phyloP scores from a whole-genome alignment of 1,140 invertebrate species.

The Gonatopus flavifemur region DNA sequence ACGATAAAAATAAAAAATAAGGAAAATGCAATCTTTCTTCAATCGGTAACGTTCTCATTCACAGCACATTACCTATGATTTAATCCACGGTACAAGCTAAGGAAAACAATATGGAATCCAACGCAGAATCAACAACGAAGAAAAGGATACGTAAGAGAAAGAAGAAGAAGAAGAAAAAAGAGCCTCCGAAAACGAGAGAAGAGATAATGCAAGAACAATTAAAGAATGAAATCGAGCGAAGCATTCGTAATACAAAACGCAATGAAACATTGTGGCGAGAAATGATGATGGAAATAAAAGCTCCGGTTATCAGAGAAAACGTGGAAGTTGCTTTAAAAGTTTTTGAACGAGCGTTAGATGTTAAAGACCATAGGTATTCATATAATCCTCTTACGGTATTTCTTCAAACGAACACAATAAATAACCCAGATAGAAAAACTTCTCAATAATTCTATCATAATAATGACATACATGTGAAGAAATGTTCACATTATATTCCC shows the following conservation, averaged over 20 bases:
- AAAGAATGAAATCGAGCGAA: conserved; percentile 33
- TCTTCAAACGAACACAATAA: conserved; percentile 5
- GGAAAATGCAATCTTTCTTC: too few species aligned
- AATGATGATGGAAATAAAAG: conserved; percentile 34
- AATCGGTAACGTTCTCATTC: too few species aligned
- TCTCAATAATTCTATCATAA: too few species aligned
- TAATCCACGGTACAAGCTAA: too few species aligned
- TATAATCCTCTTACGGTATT: background rate
- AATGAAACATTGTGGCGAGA: conserved; percentile 30
- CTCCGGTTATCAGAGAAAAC: conserved; percentile 34
- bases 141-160: conserved; percentile 2
- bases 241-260: conserved; percentile 24
- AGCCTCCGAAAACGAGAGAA: too few species aligned
- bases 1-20: too few species aligned
- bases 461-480: too few species aligned
- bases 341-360: conserved; percentile 46
- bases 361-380: conserved; percentile 46
- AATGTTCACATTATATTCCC: too few species aligned
- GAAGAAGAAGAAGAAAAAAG: too few species aligned
- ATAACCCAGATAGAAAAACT: background rate
- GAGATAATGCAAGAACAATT: conserved; percentile 25
- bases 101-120: too few species aligned
- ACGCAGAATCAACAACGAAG: too few species aligned
- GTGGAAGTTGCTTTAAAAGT: conserved; percentile 34
- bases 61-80: too few species aligned